phyloP scores from a whole-genome alignment of 2,113 vertebrate species.

The Bubo bubo region DNA sequence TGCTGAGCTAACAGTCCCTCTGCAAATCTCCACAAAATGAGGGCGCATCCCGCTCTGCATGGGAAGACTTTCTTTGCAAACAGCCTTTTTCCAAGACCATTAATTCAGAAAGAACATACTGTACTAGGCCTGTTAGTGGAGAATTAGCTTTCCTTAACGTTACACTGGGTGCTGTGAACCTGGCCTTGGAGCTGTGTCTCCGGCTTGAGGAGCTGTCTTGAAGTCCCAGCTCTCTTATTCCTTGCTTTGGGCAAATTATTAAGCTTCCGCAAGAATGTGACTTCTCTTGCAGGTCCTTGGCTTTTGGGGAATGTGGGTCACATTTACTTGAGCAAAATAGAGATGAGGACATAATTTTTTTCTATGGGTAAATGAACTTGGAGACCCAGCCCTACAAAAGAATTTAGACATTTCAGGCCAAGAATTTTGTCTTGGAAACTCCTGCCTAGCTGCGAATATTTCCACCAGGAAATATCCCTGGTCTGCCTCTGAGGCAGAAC shows the following conservation, averaged over 20 bases:
- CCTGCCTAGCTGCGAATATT: neutral
- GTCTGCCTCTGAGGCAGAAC: neutral
- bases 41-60: fast-evolving
- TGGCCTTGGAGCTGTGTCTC: neutral
- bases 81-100: neutral
- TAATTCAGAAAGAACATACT: neutral
- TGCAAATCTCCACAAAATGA: fast-evolving
- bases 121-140: neutral
- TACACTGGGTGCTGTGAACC: neutral
- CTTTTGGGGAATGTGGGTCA: neutral
- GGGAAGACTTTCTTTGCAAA: neutral
- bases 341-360: neutral
- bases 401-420: neutral
- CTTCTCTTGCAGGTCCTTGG: neutral
- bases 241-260: slow-evolving; percentile 17
- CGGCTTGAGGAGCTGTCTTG: neutral
- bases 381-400: neutral
- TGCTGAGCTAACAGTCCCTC: slow-evolving; percentile 11
- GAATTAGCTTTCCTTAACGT: neutral
- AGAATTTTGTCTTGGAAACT: neutral
- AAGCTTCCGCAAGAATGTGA: neutral
- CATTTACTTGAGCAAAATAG: neutral
- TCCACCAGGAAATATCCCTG: neutral
- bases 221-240: neutral
- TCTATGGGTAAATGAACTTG: neutral